Evolutionary conservation across 2,113 vertebrate species (phyloP), one percentile per base, ranked within the genome.

Genomic region (Sakesphorus luctuosus): DNA sequence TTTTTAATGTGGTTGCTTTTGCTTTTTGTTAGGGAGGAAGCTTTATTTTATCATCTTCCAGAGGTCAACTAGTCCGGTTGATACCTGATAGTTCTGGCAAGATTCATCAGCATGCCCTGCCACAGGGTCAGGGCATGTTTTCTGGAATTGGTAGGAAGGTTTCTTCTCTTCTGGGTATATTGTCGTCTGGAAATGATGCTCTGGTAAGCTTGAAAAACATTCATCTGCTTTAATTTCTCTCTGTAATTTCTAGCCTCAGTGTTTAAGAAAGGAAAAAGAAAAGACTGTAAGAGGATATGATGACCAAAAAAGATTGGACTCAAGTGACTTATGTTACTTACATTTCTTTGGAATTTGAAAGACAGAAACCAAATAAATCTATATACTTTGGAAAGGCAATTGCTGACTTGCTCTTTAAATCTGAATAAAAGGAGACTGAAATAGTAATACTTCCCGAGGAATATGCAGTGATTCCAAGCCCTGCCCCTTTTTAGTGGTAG

Each of bases 91-190:
- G 87, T 40, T 98, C 98, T 2, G 98, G 99, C n/a, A 99, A 97
- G 94, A 98, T 99, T 49, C 97, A 98, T 92, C 98, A 97, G 82
- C 98, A 98, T 26, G 31, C 97, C 2, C 91, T 99, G 67, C 98
- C 98, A 72, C 99, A 99, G 43, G 98, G 99, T 4, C 99, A 99
- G 83, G 99, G 99, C 7, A 78, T 99, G 98, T 98, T 99, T 74
- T 99, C 99, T 3, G 99, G 99, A 67, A 99, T 99, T 52, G 99
- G 99, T 7, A 98, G 99, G 52, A 98, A 97, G 11, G 98, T 99
- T 89, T 99, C 99, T 94, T 99, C 99, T 94, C 98, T 99, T 49
- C 98, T 99, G 19, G 99, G 99, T 46, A 99, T 99, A 90, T 98
- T 99, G 16, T 98, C 99, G n/a, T 97, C 98, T 7, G 98, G 98